Conservation (phyloP, 2,797 vertebrate species). For the Hypotaenidia okinawae region DNA sequence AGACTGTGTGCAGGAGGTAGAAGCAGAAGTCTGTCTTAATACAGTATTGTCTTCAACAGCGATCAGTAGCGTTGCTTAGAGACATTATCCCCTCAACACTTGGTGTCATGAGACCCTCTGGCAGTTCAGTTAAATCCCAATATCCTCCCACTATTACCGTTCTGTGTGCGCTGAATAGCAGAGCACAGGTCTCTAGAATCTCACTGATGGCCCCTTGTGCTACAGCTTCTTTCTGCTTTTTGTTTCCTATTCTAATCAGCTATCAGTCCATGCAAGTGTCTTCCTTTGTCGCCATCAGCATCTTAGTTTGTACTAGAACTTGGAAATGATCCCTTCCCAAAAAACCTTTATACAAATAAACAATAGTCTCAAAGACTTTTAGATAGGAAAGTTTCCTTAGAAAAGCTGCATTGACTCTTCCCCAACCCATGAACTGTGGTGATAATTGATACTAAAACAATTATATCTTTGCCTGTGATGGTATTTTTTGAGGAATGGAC, state of each 20-base stretch:
- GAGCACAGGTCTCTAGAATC: neutral
- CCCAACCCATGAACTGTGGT: neutral
- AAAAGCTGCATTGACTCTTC: neutral
- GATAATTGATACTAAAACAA: neutral
- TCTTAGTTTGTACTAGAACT: neutral
- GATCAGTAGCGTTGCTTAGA: neutral
- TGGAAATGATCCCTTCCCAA: neutral
- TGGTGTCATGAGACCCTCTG: neutral
- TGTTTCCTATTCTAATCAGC: neutral
- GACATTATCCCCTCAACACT: neutral
- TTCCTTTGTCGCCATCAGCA: neutral
- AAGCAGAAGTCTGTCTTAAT: neutral
- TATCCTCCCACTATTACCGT: neutral
- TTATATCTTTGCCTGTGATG: neutral
- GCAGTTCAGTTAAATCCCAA: neutral
- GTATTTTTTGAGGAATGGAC: neutral
- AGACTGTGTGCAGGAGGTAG: neutral
- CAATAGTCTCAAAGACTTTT: neutral
- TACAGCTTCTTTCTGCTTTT: neutral
- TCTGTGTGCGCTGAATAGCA: neutral
- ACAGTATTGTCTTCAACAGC: neutral
- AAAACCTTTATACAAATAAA: neutral
- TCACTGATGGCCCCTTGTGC: neutral
- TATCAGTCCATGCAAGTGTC: neutral
- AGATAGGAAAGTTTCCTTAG: neutral